These are phyloP conservation scores for Acleris emargana DNA, from an alignment of 2,888 invertebrate genomes.

Conservation along the genomic window DNA sequence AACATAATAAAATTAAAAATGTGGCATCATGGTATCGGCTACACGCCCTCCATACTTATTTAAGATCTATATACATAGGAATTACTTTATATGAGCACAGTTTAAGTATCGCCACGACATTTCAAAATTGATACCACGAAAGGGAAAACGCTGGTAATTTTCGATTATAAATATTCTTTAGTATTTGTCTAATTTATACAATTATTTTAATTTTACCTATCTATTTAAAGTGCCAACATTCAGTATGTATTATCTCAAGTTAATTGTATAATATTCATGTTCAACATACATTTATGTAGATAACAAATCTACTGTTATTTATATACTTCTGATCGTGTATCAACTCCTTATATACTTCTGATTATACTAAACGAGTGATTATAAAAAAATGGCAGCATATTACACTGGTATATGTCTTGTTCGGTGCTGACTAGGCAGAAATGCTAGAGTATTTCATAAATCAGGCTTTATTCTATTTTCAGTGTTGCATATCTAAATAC, in stretches of 20 bases:
- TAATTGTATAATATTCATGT: conserved; percentile 42
- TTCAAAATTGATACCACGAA: conserved; percentile 37
- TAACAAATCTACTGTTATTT: conserved; percentile 42
- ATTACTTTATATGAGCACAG: conserved; percentile 55
- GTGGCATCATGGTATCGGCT: conserved; percentile 42
- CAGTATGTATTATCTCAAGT: conserved; percentile 44
- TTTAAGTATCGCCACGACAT: conserved; percentile 43
- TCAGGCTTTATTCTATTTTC: conserved; percentile 19
- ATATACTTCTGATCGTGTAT: conserved; percentile 44
- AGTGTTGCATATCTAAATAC: conserved; percentile 35
- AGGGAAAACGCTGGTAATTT: conserved; percentile 40
- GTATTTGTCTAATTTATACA: conserved; percentile 67
- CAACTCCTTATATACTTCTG: conserved; percentile 41
- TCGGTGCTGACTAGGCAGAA: conserved; percentile 41
- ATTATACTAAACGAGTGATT: conserved; percentile 33
- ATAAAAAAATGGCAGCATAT: conserved; percentile 44
- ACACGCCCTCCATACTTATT: conserved; percentile 47
- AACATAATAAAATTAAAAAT: conserved; percentile 50
- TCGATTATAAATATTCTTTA: conserved; percentile 53
- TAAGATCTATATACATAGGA: conserved; percentile 77
- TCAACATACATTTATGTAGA: conserved; percentile 44
- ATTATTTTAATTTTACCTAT: conserved; percentile 70
- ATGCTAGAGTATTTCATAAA: conserved; percentile 33
- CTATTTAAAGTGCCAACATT: conserved; percentile 69
- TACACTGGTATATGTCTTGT: conserved; percentile 36